Evolutionary conservation across 2,888 invertebrate genomes (phyloP), one percentile per base, ranked within the genome.

Genomic region (Leucophenga maculata): DNA sequence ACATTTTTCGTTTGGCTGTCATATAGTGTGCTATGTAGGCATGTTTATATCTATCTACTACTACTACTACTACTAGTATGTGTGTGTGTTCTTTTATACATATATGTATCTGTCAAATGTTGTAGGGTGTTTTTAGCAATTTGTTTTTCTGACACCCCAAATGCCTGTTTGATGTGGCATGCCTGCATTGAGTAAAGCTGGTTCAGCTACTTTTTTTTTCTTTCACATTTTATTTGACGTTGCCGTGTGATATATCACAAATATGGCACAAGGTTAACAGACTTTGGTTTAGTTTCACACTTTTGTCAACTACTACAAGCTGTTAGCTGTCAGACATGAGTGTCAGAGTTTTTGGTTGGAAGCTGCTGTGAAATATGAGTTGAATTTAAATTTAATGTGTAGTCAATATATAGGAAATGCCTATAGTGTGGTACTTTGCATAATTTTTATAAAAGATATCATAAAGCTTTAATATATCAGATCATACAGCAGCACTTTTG

Each of bases 81-180:
- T 18, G 16, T 50, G 9, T 50, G 50, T 50, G 50, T n/a, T 50
- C 50, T 50, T 16, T 50, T 50, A 50, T 18, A 18, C 48, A 48
- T 48, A 62, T 62, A n/a, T 44, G 18, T 22, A 20, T 16, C 54
- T 54, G 54, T 57, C 57, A 57, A 22, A 57, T 57, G 6, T 54
- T 39, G 39, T 73, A 72, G 79, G 80, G 80, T 79, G 82, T 80
- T 80, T 80, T 44, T 73, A 76, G 74, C 82, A 80, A 80, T 80
- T 80, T 81, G 82, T 80, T 81, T 82, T 82, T 77, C 79, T 75
- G 78, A 77, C 82, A 75, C 81, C 55, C 44, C 31, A 46, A n/a
- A n/a, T 13, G 46, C 26, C 64, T 64, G 39, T 60, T 55, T 22
- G 55, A 31, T 65, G 50, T 65, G 50, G 14, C 39, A 39, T 48